phyloP scores from a whole-genome alignment of 2,888 invertebrate species.

The Netelia fuscicornis region DNA sequence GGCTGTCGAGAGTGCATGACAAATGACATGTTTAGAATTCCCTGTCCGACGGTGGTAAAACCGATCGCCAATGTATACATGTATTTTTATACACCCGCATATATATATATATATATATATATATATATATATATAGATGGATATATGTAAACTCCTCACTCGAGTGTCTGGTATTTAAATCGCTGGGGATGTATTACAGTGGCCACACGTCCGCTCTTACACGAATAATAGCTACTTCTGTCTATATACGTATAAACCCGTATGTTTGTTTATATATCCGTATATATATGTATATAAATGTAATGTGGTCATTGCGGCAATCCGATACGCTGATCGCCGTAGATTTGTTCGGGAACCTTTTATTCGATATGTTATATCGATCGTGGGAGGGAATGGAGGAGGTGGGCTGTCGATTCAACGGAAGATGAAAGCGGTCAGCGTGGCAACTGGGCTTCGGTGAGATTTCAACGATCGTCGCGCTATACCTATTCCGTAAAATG shows the following conservation, averaged over 20 bases:
- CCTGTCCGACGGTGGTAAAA: slow-evolving; percentile 64
- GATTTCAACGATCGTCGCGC: slow-evolving; percentile 50
- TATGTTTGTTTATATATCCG: neutral
- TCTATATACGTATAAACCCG: slow-evolving; percentile 8
- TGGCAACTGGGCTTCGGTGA: slow-evolving; percentile 41
- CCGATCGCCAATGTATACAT: slow-evolving; percentile 62
- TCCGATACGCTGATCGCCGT: slow-evolving; percentile 23
- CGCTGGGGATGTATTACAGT: slow-evolving; percentile 56
- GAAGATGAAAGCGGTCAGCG: slow-evolving; percentile 42
- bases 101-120: too few relatives aligned
- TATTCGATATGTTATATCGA: slow-evolving; percentile 55
- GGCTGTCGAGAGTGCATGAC: slow-evolving; percentile 69
- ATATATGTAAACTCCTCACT: neutral
- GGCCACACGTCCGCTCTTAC: slow-evolving; percentile 15
- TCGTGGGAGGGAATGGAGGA: neutral
- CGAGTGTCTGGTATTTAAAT: slow-evolving; percentile 55
- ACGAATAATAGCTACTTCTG: slow-evolving; percentile 32
- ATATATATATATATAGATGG: neutral
- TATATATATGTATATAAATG: neutral
- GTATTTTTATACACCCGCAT: neutral
- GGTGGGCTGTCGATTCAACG: neutral
- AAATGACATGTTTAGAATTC: slow-evolving; percentile 70
- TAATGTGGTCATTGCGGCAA: neutral
- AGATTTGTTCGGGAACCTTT: slow-evolving; percentile 56
- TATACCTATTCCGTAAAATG: slow-evolving; percentile 51